Evolutionary conservation across 1,140 invertebrate genomes (phyloP).

Genomic region (Procambarus clarkii): DNA sequence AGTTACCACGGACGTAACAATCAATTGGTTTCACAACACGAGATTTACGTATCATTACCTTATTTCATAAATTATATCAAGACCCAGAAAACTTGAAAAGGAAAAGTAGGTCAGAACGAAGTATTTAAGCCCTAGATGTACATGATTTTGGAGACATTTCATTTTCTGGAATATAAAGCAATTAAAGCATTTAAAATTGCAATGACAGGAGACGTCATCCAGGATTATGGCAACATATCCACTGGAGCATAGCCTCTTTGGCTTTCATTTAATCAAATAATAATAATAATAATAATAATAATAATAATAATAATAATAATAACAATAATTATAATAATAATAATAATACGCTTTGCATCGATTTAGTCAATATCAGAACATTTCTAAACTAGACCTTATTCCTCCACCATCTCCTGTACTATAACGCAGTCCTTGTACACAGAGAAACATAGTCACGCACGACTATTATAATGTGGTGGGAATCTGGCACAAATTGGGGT

Average conservation of each 20-base stretch:
- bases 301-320: too few relatives aligned
- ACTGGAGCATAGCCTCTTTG: constrained; percentile 7
- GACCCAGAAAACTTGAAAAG: neutral
- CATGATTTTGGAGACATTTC: neutral
- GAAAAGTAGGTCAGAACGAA: neutral
- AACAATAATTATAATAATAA: neutral
- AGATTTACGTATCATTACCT: neutral
- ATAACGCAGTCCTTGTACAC: neutral
- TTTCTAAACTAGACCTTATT: neutral
- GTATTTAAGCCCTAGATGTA: neutral
- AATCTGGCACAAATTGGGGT: neutral
- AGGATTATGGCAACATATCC: constrained; percentile 6
- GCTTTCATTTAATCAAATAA: constrained; percentile 8
- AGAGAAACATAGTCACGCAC: neutral
- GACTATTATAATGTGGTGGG: neutral
- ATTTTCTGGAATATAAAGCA: neutral
- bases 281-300: neutral
- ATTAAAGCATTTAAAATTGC: neutral
- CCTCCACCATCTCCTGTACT: neutral
- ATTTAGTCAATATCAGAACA: constrained; percentile 1
- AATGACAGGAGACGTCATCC: neutral
- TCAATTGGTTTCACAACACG: neutral
- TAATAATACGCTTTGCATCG: neutral
- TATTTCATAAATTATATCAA: neutral
- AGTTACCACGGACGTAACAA: neutral